Evolutionary conservation across 2,797 vertebrate species (phyloP).

Genomic region (Pseudochirops cupreus): DNA sequence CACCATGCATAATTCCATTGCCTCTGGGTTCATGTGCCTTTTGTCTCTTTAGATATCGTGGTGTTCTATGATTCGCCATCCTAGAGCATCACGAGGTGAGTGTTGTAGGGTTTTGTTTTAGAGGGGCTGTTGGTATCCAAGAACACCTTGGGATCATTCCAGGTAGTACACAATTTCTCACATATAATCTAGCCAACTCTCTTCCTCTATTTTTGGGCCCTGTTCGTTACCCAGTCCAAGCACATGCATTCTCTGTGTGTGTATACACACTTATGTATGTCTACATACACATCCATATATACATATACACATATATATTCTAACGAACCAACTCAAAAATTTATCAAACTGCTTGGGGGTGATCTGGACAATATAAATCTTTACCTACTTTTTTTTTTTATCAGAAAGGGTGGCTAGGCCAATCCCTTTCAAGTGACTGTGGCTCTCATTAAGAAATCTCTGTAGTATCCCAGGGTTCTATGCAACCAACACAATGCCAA

Average conservation of each 20-base stretch:
- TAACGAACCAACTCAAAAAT: background rate
- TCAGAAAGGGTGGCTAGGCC: background rate
- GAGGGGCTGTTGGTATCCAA: background rate
- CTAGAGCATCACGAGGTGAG: background rate
- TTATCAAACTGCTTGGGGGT: background rate
- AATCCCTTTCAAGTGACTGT: background rate
- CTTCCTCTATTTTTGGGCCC: background rate
- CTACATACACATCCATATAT: too few species aligned
- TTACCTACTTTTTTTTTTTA: background rate
- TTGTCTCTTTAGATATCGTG: background rate
- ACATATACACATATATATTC: background rate
- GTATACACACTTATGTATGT: too few species aligned
- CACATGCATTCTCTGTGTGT: background rate
- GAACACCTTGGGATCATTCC: background rate
- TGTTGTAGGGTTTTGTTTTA: background rate
- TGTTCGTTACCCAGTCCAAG: background rate
- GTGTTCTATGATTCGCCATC: background rate
- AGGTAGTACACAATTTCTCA: background rate
- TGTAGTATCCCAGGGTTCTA: background rate
- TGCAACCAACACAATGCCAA: background rate
- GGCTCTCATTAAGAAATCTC: background rate
- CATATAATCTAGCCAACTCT: background rate
- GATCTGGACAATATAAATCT: background rate
- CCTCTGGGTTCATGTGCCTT: background rate
- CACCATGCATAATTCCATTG: background rate